Conservation (phyloP, 2,888 invertebrate species). For the Carcina quercana region DNA sequence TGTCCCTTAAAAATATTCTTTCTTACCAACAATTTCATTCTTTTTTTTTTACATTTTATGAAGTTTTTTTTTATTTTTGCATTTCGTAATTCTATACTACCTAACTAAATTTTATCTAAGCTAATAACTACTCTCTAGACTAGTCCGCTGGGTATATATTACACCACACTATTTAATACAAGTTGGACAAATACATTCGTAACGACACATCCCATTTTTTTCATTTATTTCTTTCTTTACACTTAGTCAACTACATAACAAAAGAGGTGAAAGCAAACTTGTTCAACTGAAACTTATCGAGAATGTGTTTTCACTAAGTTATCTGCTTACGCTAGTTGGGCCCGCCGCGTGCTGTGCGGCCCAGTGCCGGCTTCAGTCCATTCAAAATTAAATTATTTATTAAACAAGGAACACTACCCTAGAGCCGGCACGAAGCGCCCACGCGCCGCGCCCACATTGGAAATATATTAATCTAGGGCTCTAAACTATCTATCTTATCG, state of each 20-base stretch:
- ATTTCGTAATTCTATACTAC: slow-evolving; percentile 75
- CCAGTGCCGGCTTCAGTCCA: slow-evolving; percentile 65
- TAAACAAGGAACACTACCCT: slow-evolving; percentile 71
- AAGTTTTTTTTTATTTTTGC: slow-evolving; percentile 74
- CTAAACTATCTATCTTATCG: slow-evolving; percentile 68
- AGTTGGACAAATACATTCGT: slow-evolving; percentile 72
- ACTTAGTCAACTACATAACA: slow-evolving; percentile 73
- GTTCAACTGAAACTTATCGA: slow-evolving; percentile 68
- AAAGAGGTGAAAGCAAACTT: slow-evolving; percentile 72
- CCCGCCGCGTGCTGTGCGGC: slow-evolving; percentile 35
- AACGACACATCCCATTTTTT: slow-evolving; percentile 62
- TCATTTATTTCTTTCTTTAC: slow-evolving; percentile 67
- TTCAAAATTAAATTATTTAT: slow-evolving; percentile 73
- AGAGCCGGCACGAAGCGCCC: slow-evolving; percentile 45
- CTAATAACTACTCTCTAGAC: slow-evolving; percentile 75
- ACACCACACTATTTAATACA: slow-evolving; percentile 73
- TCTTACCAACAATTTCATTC: slow-evolving; percentile 77
- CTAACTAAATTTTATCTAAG: slow-evolving; percentile 74
- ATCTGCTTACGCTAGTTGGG: slow-evolving; percentile 33
- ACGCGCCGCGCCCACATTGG: slow-evolving; percentile 32
- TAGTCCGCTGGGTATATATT: slow-evolving; percentile 73
- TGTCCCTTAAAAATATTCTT: slow-evolving; percentile 78
- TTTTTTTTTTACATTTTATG: slow-evolving; percentile 74
- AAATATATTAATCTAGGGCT: slow-evolving; percentile 61
- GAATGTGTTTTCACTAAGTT: slow-evolving; percentile 63